Percentiles rank a stretch among this genome's conserved stretches.
Evolutionary conservation across 2,797 vertebrate species (phyloP).

Genomic region (Diceros bicornis): DNA sequence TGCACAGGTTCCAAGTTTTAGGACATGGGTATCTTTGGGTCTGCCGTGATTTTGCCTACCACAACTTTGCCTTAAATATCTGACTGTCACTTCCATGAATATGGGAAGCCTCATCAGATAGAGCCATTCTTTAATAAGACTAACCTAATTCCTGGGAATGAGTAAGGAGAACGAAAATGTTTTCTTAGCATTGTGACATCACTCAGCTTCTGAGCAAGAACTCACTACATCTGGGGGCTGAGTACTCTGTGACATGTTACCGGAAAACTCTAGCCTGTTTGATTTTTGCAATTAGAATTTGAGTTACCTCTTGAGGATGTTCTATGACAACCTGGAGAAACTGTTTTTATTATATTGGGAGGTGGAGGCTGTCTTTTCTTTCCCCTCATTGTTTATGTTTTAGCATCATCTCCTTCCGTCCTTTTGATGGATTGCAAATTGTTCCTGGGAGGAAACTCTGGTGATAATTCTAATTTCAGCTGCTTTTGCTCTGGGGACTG

Average conservation of each 20-base stretch:
- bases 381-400: not conserved
- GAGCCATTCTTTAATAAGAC: constrained; percentile 16
- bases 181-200: not conserved
- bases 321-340: constrained; percentile 72
- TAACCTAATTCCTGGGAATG: constrained; percentile 36
- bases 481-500: constrained; percentile 72
- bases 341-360: constrained; percentile 56
- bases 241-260: not conserved
- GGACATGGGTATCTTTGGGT: not conserved
- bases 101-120: not conserved
- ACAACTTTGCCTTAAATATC: constrained; percentile 49
- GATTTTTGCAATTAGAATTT: constrained; percentile 59
- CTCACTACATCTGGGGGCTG: not conserved
- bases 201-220: constrained; percentile 56
- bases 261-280: constrained; percentile 17
- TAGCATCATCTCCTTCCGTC: constrained; percentile 58
- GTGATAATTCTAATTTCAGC: constrained; percentile 79
- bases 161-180: constrained; percentile 49
- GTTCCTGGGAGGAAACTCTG: constrained; percentile 69
- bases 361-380: not conserved
- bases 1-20: not conserved
- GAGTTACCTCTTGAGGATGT: constrained; percentile 34
- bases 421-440: constrained; percentile 74
- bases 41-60: not conserved
- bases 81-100: not conserved